Evolutionary conservation across 2,888 invertebrate species (phyloP).

Genomic region (Oxytorus armatus): DNA sequence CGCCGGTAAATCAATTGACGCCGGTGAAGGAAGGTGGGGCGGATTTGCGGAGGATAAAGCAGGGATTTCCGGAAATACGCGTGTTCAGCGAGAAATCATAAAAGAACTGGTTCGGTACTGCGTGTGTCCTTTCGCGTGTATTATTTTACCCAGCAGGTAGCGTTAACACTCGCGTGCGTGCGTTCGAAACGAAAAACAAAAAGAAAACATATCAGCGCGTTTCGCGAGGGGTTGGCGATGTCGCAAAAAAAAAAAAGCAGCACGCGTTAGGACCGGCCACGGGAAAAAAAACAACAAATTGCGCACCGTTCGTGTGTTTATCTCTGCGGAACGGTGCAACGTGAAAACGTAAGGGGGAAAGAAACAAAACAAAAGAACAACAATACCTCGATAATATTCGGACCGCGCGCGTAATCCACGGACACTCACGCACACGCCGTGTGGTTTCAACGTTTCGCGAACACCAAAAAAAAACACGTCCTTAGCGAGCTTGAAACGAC

Average conservation of each 20-base stretch:
- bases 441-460: neutral
- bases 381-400: neutral
- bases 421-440: slow-evolving; percentile 23
- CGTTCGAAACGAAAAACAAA: slow-evolving; percentile 19
- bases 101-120: too few relatives aligned
- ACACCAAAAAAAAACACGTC: slow-evolving; percentile 48
- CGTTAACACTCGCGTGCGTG: neutral
- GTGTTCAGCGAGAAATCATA: slow-evolving; percentile 40
- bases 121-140: slow-evolving; percentile 7
- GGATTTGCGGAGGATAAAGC: neutral
- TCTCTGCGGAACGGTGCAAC: slow-evolving; percentile 1
- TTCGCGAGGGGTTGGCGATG: slow-evolving; percentile 38
- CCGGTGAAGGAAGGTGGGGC: neutral
- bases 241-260: slow-evolving; percentile 4
- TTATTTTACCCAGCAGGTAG: slow-evolving; percentile 5
- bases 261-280: slow-evolving; percentile 24
- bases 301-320: slow-evolving; percentile 18
- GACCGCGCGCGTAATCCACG: neutral
- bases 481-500: slow-evolving; percentile 30
- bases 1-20: slow-evolving; percentile 50
- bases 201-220: neutral
- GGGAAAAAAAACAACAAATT: slow-evolving; percentile 12
- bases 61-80: neutral
- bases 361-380: slow-evolving; percentile 28
- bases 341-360: neutral